Conservation (phyloP, 1,140 invertebrate genomes). For the Trissolcus basalis region DNA sequence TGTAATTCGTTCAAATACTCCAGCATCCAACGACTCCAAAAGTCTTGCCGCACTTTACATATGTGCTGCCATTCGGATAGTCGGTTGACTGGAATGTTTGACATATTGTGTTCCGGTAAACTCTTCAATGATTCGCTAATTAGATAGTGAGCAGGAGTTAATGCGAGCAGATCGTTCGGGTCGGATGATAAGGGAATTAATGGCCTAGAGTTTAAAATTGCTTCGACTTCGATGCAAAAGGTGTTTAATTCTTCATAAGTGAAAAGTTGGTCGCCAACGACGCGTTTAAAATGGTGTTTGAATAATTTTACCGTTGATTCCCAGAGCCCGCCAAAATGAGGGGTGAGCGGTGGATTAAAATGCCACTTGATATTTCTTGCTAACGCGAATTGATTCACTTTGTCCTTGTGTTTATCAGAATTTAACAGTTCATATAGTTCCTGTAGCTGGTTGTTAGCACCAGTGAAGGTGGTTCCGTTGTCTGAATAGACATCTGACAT, state of each 20-base stretch:
- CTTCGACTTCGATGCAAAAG: slow-evolving; percentile 17
- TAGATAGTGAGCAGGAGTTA: slow-evolving; percentile 49
- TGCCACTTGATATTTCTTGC: slow-evolving; percentile 58
- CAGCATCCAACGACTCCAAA: slow-evolving; percentile 1
- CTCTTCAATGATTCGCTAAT: slow-evolving; percentile 24
- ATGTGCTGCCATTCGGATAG: slow-evolving; percentile 8
- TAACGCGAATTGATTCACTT: slow-evolving; percentile 14
- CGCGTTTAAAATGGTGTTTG: too few relatives aligned
- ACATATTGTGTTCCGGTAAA: slow-evolving; percentile 12
- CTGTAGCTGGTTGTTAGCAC: slow-evolving; percentile 28
- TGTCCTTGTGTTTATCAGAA: slow-evolving; percentile 5
- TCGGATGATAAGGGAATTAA: slow-evolving; percentile 56
- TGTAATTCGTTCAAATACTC: background rate
- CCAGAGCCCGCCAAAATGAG: slow-evolving; percentile 48
- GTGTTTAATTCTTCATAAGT: too few relatives aligned
- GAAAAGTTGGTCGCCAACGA: too few relatives aligned
- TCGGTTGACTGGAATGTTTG: background rate
- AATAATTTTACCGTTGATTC: too few relatives aligned
- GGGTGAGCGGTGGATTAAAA: slow-evolving; percentile 58
- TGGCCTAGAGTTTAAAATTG: slow-evolving; percentile 62
- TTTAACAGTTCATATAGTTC: slow-evolving; percentile 30
- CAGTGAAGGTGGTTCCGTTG: slow-evolving; percentile 58
- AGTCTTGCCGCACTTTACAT: slow-evolving; percentile 24
- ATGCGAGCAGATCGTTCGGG: slow-evolving; percentile 58
- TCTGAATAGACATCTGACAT: slow-evolving; percentile 55